A percentile compares a stretch with the other conserved stretches of the same genome.
Conservation (phyloP, 2,113 vertebrate species). For the Nansenia antarctica region DNA sequence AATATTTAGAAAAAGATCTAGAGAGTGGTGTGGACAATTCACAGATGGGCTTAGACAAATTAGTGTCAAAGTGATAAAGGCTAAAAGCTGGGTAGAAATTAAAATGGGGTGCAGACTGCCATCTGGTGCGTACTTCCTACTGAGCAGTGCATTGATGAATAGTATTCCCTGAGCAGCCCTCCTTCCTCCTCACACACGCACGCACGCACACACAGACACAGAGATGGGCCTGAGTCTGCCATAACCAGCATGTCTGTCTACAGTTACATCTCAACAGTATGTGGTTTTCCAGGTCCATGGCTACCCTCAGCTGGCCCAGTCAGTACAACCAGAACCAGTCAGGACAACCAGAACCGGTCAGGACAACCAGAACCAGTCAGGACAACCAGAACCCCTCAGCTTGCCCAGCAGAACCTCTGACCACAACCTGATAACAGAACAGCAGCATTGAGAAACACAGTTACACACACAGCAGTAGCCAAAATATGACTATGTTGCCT, state of each 20-base stretch:
- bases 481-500: conserved; percentile 34
- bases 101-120: conserved; percentile 45
- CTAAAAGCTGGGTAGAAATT: conserved; percentile 53
- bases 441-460: background rate
- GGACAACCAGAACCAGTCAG: too few relatives aligned
- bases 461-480: conserved; percentile 4
- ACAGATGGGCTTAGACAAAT: conserved; percentile 49
- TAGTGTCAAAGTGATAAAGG: conserved; percentile 55
- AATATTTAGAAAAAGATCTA: conserved; percentile 18
- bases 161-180: conserved; percentile 24
- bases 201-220: conserved; percentile 13
- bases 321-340: background rate
- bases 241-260: conserved; percentile 10
- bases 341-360: background rate
- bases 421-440: conserved; percentile 2
- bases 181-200: background rate
- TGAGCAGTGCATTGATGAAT: conserved; percentile 39
- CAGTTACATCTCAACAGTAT: background rate
- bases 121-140: conserved; percentile 49
- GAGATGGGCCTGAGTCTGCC: conserved; percentile 10
- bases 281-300: background rate
- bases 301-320: background rate
- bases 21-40: conserved; percentile 34
- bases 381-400: background rate
- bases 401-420: background rate